Conservation (phyloP, 2,888 invertebrate genomes). For the Lomographa bimaculata region DNA sequence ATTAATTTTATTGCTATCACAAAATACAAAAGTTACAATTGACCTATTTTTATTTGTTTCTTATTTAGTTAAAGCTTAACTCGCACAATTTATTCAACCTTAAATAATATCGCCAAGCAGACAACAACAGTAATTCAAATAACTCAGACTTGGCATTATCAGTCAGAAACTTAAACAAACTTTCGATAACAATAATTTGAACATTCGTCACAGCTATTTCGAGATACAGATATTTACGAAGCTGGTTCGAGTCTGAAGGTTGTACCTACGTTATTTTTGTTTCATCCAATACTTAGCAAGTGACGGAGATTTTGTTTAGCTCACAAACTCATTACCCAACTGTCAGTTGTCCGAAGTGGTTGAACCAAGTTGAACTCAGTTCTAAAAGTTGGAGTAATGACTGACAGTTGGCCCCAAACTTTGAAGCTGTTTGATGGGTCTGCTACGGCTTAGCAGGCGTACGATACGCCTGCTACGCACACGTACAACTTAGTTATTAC, state of each 20-base stretch:
- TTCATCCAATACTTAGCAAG: slow-evolving; percentile 24
- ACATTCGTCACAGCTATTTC: slow-evolving; percentile 16
- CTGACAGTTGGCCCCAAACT: slow-evolving; percentile 52
- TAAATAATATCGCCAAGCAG: slow-evolving; percentile 3
- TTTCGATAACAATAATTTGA: slow-evolving; percentile 15
- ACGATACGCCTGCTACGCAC: slow-evolving; percentile 12
- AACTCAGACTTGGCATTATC: slow-evolving; percentile 8
- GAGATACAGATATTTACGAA: no score
- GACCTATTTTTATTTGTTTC: slow-evolving; percentile 14
- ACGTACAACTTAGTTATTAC: no score
- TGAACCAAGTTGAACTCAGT: slow-evolving; percentile 36
- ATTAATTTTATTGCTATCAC: slow-evolving; percentile 21
- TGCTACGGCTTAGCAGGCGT: slow-evolving; percentile 22
- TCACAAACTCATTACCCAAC: slow-evolving; percentile 64
- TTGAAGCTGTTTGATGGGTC: slow-evolving; percentile 30
- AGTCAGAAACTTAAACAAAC: slow-evolving; percentile 9
- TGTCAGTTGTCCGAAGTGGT: slow-evolving; percentile 58
- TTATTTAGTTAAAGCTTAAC: slow-evolving; percentile 1
- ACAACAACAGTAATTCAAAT: slow-evolving; percentile 13
- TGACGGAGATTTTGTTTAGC: slow-evolving; percentile 48
- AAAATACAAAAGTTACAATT: slow-evolving; percentile 7
- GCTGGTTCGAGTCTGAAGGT: slow-evolving; percentile 12
- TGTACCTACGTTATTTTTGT: slow-evolving; percentile 16
- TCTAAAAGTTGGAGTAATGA: slow-evolving; percentile 56
- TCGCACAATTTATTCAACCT: slow-evolving; percentile 11